Evolutionary conservation across 2,113 vertebrate species (phyloP).

Genomic region (Melanotaenia duboulayi): DNA sequence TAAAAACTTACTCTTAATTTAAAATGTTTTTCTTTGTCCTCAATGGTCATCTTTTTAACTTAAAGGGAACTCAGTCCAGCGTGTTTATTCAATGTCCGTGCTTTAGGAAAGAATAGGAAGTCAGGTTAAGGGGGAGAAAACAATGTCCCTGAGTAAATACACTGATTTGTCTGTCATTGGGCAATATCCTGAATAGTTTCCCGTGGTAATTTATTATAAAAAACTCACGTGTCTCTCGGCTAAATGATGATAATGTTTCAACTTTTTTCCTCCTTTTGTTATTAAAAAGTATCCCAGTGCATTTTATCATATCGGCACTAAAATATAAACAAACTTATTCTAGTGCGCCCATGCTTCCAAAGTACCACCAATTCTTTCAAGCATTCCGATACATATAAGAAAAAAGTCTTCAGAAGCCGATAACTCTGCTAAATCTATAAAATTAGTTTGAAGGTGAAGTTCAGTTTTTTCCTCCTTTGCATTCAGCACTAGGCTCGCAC

Average conservation of each 20-base stretch:
- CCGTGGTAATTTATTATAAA: neutral
- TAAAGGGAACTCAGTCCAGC: too few species aligned
- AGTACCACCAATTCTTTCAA: neutral
- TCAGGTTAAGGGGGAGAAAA: slow-evolving; percentile 4
- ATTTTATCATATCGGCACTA: too few species aligned
- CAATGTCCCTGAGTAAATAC: slow-evolving; percentile 12
- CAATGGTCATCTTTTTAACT: neutral
- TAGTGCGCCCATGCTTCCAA: neutral
- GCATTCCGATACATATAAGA: neutral
- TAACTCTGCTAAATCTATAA: neutral
- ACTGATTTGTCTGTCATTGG: neutral
- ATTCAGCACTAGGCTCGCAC: slow-evolving; percentile 10
- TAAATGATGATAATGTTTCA: neutral
- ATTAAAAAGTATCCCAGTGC: neutral
- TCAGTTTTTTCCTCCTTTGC: slow-evolving; percentile 30
- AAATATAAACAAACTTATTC: too few species aligned
- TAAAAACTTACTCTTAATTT: neutral
- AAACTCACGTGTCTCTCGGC: neutral
- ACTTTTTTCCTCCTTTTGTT: neutral
- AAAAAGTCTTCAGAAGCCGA: neutral
- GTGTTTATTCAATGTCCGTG: neutral
- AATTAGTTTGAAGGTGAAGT: slow-evolving; percentile 40
- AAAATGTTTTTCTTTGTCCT: neutral
- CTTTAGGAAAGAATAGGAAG: neutral
- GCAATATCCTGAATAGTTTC: neutral